A percentile compares a stretch with the other conserved stretches of the same genome.
phyloP scores from a whole-genome alignment of 2,888 invertebrate genomes.

The Bellardia bayeri region DNA sequence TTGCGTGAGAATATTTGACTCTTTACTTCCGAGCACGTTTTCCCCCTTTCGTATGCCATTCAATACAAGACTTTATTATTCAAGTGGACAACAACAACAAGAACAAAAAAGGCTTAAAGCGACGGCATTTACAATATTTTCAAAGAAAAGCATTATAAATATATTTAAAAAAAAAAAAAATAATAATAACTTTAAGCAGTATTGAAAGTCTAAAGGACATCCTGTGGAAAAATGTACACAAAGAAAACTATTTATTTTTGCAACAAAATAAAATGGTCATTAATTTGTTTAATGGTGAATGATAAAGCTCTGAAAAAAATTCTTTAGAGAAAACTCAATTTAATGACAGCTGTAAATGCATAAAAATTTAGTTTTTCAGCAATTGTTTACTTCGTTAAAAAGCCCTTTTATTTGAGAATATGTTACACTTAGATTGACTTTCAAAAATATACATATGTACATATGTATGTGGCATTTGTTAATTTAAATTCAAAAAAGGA shows the following conservation, averaged over 20 bases:
- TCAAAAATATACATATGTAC: background rate
- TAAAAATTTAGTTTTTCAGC: background rate
- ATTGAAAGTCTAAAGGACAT: conserved; percentile 27
- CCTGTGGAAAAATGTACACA: conserved; percentile 27
- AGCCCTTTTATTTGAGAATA: background rate
- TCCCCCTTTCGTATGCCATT: conserved; percentile 24
- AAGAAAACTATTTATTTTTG: background rate
- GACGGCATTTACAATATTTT: conserved; percentile 3
- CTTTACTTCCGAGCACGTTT: conserved; percentile 60
- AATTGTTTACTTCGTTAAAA: conserved; percentile 6
- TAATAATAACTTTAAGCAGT: conserved; percentile 8
- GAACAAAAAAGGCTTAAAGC: conserved; percentile 40
- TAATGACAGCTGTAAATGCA: conserved; percentile 39
- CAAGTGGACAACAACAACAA: background rate
- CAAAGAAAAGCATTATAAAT: conserved; percentile 17
- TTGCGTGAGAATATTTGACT: conserved; percentile 54
- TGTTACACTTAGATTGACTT: conserved; percentile 29
- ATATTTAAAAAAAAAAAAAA: background rate
- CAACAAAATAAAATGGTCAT: background rate
- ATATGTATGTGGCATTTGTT: background rate
- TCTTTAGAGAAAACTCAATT: conserved; percentile 10
- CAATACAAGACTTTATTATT: conserved; percentile 16
- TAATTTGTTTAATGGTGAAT: background rate
- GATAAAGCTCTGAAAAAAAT: background rate
- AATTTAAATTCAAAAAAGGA: conserved; percentile 5